Base-by-base conservation (phyloP, 2,888 invertebrate genomes). In the Cephus pygmeus region DNA sequence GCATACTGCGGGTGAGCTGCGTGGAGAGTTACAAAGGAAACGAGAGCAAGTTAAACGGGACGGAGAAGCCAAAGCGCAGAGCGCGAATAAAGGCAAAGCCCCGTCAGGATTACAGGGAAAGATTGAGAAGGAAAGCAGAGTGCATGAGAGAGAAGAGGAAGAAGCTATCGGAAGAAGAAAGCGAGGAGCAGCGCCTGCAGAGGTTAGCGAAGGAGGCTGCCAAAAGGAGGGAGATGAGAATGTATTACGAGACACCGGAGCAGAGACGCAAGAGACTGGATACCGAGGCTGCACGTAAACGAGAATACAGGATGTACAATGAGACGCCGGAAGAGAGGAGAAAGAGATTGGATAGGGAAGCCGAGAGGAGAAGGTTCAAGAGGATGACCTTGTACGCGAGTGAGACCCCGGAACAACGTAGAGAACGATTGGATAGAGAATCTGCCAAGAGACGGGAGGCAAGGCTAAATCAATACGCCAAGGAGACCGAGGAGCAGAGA, bases 171-270 rank as follows among this genome's bases (percentile, higher is more conserved):
- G 86, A 87, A 75, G 78, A 85, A 71, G 87, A 88, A 79, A 87
- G 82, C 35, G 84, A 85, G 74, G 85, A 86, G 34, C 83, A 87
- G 69, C 82, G 87, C 31, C 73, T 84, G 30, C 79, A 83, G 34
- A 86, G 88, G 36, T 75, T 88, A 34, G 84, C 86, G 6, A 85
- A 82, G 35, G 89, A 88, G 77, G 86, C 89, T 15, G 84, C 87
- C 0, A 88, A 87, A 40, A 83, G 85, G 15, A 81, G 89, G 31
- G 89, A 89, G 76, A 85, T 86, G 83, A 87, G 88, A 81, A 88
- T 87, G 86, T 88, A 86, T 75, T 89, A 87, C 77, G 89, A 89
- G 79, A 88, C 86, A 0, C 86, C 89, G 0, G 89, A 89, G n/a
- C 86, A 89, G 77, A 85, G 85, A 74, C 85, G 89, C 34, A 89